Evolutionary conservation across 2,113 vertebrate genomes (phyloP), one percentile per base, ranked within the genome.

Genomic region (Periophthalmodon schlosseri): DNA sequence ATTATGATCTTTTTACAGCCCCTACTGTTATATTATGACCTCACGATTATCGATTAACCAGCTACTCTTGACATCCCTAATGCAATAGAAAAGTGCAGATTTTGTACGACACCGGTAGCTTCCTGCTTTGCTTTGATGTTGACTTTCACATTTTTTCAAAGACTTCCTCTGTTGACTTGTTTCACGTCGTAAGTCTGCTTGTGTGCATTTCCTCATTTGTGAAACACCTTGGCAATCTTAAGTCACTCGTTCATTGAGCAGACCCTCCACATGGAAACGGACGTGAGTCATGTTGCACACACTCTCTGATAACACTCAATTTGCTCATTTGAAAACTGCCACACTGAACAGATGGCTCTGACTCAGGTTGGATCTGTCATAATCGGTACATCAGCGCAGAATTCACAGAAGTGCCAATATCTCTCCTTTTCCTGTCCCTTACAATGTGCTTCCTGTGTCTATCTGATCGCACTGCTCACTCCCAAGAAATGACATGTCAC

Each of bases 201-300:
- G n/a, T 74, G 68, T 73, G 68, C 65, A 74, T 77, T 65, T 68
- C 79, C 49, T 76, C 0, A 2, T 68, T 66, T 58, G 72, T 68
- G 44, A 57, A 78, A 70, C 1, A 46, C 33, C 70, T 60, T 77
- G 68, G 74, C 61, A 58, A 73, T 47, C 61, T 49, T 44, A 34
- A 63, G 12, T 63, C 70, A 33, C 52, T 72, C 58, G 80, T 79
- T 84, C 70, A 77, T 58, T 66, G 46, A 74, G 71, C 71, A 79
- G 60, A 34, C 60, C 52, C 28, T 61, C 5, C 66, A 69, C 61
- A 80, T 79, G 68, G 77, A 91, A 91, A 54, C 74, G 77, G 89
- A 91, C 16, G 60, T 91, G 89, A 90, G 78, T 91, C 86, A 91
- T 86, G 72, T 73, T 81, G 79, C 24, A 21, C 54, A 44, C 13